Base-by-base conservation (phyloP, 2,113 vertebrate genomes). In the Heterocephalus glaber region DNA sequence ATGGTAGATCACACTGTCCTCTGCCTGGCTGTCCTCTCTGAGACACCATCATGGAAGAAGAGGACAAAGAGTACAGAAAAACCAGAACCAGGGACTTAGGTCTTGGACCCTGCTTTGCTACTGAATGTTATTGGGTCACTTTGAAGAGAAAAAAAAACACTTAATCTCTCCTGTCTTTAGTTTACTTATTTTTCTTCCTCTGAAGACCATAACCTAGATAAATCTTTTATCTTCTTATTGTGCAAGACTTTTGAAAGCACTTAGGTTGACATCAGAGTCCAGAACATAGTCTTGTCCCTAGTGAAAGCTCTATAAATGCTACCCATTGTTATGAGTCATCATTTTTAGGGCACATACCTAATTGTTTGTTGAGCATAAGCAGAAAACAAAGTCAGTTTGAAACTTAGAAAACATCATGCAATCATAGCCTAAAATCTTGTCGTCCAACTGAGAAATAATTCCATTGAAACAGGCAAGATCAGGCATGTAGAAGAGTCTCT, bases 161-260 rank as follows among this genome's bases (percentile, higher is more conserved):
- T 3, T 91, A 54, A 66, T 20, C n/a, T 91, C 89, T 65, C 44
- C 72, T 22, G 4, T 74, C 35, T 86, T 84, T 54, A n/a, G 7
- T 35, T 93, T 13, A 41, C 54, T 87, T 56, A 4, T 28, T 89
- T 58, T 38, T 33, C 5, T n/a, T 66, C 22, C 41, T 77, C 4
- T 30, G 2, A 52, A 47, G 80, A 0, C 7, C 13, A 70, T 26
- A 54, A 14, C 35, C 3, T 52, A n/a, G n/a, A 84, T 58, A 38
- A 74, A 74, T 47, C 9, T 68, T 61, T n/a, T 7, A 35, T 81
- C 35, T 16, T 24, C 80, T 86, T 79, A 12, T 83, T 84, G 61
- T 94, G 22, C 66, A 74, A 74, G 58, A 86, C 24, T 60, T 96
- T 74, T 80, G 38, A 68, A 85, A 90, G 58, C 52, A 95, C 19